These are phyloP conservation scores for Athalia cordata DNA, from an alignment of 2,888 invertebrate species.

Conservation along the genomic window DNA sequence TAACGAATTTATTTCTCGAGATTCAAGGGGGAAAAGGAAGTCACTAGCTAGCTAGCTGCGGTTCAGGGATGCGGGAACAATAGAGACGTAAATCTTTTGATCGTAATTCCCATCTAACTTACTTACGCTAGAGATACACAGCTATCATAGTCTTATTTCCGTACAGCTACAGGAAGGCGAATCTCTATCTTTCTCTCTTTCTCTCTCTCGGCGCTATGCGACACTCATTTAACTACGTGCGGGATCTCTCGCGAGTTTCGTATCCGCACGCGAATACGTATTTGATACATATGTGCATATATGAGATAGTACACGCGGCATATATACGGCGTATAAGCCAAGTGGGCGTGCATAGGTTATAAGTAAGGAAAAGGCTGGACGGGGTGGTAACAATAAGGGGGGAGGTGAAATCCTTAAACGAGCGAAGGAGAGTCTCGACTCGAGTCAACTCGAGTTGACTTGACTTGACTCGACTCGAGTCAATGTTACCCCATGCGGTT, in stretches of 20 bases:
- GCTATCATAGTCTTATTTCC: conserved; percentile 21
- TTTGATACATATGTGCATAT: neutral
- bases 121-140: conserved; percentile 22
- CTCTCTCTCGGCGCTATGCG: conserved; percentile 30
- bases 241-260: conserved; percentile 7
- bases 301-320: neutral
- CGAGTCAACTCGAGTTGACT: neutral
- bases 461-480: neutral
- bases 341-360: neutral
- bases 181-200: too few relatives aligned
- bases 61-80: neutral
- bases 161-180: neutral
- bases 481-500: neutral
- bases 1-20: conserved; percentile 9
- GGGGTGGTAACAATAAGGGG: conserved; percentile 21
- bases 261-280: too few relatives aligned
- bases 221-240: conserved; percentile 36
- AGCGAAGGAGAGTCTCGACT: conserved; percentile 5
- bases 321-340: neutral
- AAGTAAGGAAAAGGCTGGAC: conserved; percentile 26
- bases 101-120: conserved; percentile 36
- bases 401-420: conserved; percentile 18
- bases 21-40: neutral
- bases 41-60: neutral
- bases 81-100: conserved; percentile 26